Percentiles rank a stretch among this genome's conserved stretches.
These are phyloP conservation scores for Porites rus DNA, from an alignment of 92 coral and sea anemone species.

Conservation along the genomic window DNA sequence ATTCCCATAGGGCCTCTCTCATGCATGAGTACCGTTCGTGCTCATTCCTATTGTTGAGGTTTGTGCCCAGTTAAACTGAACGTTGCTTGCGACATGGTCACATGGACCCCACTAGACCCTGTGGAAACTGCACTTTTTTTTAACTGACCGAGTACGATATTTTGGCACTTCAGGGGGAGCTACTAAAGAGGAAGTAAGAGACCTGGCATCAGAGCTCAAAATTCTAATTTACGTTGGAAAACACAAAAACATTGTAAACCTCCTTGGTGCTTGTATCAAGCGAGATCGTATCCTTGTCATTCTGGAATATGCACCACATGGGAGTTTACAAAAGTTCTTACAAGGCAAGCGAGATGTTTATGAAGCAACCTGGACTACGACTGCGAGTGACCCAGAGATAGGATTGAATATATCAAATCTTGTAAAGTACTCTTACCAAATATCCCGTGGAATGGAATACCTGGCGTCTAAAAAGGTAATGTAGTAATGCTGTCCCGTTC, in stretches of 20 bases:
- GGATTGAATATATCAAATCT: constrained; percentile 73
- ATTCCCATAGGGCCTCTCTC: too few species aligned
- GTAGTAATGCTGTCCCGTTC: too few species aligned
- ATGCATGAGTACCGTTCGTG: too few species aligned
- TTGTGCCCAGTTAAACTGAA: too few species aligned
- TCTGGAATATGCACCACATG: constrained; percentile 89
- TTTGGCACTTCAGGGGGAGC: constrained; percentile 56
- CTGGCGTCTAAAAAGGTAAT: constrained; percentile 83
- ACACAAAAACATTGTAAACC: constrained; percentile 82
- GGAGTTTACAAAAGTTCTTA: constrained; percentile 75
- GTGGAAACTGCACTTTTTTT: too few species aligned
- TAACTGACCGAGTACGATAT: too few species aligned
- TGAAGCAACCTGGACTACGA: constrained; percentile 80
- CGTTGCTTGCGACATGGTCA: too few species aligned
- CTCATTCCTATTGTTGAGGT: too few species aligned
- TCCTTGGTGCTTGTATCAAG: constrained; percentile 86
- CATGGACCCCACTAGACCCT: too few species aligned
- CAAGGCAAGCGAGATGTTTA: constrained; percentile 77
- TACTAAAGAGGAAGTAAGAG: constrained; percentile 68
- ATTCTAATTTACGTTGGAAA: constrained; percentile 88
- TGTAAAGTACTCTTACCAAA: constrained; percentile 72
- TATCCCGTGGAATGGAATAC: constrained; percentile 86
- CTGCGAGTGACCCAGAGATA: constrained; percentile 60
- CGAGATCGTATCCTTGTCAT: constrained; percentile 72
- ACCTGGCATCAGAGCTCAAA: constrained; percentile 86